Base-by-base conservation (phyloP, 2,797 vertebrate genomes). In the Lithobates pipiens region DNA sequence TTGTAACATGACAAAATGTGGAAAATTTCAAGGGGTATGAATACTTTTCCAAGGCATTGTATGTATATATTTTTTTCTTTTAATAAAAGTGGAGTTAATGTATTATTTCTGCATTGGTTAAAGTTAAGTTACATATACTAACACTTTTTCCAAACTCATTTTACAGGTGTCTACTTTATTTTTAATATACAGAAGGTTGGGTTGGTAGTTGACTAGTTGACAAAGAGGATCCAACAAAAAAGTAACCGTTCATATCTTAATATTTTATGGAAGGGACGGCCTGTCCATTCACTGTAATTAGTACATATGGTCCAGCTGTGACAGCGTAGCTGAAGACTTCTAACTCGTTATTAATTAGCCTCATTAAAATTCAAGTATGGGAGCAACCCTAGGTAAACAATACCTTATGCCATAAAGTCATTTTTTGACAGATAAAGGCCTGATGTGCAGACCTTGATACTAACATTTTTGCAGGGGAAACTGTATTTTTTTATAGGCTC, bases 281-380 rank as follows among this genome's bases (percentile, higher is more conserved):
- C 92, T 93, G 93, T 91, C 90, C 88, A 92, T 91, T 90, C 91
- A 87, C 89, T 91, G 92, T 94, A 94, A 95, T 95, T 93, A 95
- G 93, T 95, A 93, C 95, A 95, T 95, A 95, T 95, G 95, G 94
- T 95, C 94, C 94, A 95, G 94, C 94, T 95, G 95, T 94, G 95
- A 95, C 92, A 94, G 93, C 93, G 91, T 92, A 93, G 94, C 93
- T 88, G 90, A 77, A 91, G 93, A 94, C 92, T 91, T 94, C 94
- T 94, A 94, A 94, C 93, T 94, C 93, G 93, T 95, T 95, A 95
- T 95, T 95, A 95, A 95, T 95, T 95, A 94, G 94, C 90, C 91
- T 95, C 94, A 95, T 96, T 96, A 95, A 95, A 94, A 96, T 95
- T 93, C 94, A 93, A 94, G 94, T 92, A 94, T 92, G 92, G 93